These are phyloP conservation scores for Fratercula arctica DNA, from an alignment of 2,797 vertebrate genomes.

Conservation along the genomic window DNA sequence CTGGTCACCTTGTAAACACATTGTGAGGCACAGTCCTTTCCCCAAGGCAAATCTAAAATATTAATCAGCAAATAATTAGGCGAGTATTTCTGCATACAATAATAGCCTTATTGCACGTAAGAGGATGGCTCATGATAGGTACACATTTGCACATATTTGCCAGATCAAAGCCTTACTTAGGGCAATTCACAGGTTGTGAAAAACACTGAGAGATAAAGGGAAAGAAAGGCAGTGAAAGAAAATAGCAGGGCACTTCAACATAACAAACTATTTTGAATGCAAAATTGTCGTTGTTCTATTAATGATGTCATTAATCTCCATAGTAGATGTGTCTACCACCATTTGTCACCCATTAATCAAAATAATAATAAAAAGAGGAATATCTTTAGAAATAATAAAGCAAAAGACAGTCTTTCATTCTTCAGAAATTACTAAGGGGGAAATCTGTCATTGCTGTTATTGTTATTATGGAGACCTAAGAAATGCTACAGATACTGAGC, in stretches of 20 bases:
- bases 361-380: background rate
- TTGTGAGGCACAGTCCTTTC: background rate
- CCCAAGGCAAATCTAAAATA: background rate
- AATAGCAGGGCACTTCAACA: background rate
- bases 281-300: background rate
- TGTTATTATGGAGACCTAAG: background rate
- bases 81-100: background rate
- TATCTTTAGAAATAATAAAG: background rate
- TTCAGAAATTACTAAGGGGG: background rate
- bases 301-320: background rate
- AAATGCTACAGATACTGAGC: background rate
- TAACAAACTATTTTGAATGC: background rate
- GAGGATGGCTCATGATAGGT: background rate
- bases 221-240: background rate
- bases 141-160: background rate
- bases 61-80: background rate
- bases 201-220: background rate
- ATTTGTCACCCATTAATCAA: background rate
- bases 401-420: background rate
- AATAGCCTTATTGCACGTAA: background rate
- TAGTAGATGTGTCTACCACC: background rate
- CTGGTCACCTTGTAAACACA: background rate
- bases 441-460: background rate
- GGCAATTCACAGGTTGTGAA: background rate
- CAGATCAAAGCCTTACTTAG: constrained; percentile 25